These are phyloP conservation scores for Crotophaga sulcirostris DNA, from an alignment of 2,113 vertebrate genomes.

Conservation along the genomic window DNA sequence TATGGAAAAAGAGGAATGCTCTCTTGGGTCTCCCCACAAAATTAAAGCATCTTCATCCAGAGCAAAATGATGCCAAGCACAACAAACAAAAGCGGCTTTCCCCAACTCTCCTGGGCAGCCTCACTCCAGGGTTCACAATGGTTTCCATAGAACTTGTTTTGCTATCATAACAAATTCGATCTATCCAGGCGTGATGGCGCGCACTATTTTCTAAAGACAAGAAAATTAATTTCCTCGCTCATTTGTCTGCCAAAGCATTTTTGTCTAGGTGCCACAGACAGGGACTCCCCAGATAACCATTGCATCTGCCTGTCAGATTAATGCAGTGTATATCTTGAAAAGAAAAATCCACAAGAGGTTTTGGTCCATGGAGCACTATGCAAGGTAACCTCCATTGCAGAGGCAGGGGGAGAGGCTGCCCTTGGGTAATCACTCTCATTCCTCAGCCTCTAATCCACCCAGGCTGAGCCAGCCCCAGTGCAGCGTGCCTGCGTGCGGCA, in stretches of 20 bases:
- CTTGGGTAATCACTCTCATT: neutral
- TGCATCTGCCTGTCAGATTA: neutral
- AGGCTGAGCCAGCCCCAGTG: neutral
- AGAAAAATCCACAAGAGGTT: neutral
- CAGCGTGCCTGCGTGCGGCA: neutral
- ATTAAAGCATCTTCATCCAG: conserved; percentile 77
- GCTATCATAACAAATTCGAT: conserved; percentile 87
- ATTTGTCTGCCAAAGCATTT: conserved; percentile 46
- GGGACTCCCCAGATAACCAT: conserved; percentile 26
- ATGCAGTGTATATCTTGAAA: fast-evolving
- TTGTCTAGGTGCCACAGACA: conserved; percentile 44
- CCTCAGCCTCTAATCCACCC: neutral
- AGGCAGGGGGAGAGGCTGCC: neutral
- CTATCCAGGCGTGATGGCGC: conserved; percentile 68
- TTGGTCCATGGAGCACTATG: fast-evolving
- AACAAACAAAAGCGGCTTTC: conserved; percentile 91
- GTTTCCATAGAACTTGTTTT: conserved; percentile 93
- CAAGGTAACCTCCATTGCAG: neutral
- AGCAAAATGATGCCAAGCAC: conserved; percentile 80
- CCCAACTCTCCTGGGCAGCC: conserved; percentile 83
- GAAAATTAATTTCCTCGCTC: conserved; percentile 58
- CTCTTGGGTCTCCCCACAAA: conserved; percentile 79
- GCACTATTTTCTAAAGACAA: conserved; percentile 54
- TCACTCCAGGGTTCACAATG: conserved; percentile 83
- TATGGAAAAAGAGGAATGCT: conserved; percentile 79